Evolutionary conservation across 1,140 invertebrate species (phyloP).

Genomic region (Drosophila baimaii): DNA sequence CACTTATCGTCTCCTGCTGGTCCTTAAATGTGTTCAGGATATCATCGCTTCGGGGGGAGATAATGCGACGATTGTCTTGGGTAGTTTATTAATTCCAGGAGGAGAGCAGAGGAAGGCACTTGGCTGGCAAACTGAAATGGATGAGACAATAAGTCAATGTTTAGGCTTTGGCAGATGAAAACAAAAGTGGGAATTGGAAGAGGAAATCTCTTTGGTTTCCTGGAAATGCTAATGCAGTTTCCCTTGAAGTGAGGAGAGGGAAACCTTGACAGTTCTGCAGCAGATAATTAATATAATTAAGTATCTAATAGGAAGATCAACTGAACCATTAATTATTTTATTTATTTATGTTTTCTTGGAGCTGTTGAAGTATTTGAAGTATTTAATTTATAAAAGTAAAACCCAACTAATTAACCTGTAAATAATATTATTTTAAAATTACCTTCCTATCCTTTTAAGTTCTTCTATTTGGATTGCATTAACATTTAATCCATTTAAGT

Average conservation of each 20-base stretch:
- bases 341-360: not conserved
- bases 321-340: not conserved
- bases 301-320: no score
- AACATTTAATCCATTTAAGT: conserved; percentile 1
- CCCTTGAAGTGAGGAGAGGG: no score
- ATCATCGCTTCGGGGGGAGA: conserved; percentile 37
- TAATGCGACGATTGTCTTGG: conserved; percentile 62
- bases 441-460: not conserved
- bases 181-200: not conserved
- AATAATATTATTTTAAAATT: no score
- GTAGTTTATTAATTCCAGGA: conserved; percentile 40
- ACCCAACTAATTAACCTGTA: not conserved
- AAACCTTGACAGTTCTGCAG: not conserved
- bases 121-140: conserved; percentile 8
- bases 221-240: not conserved
- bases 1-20: conserved; percentile 13
- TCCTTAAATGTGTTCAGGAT: conserved; percentile 6
- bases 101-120: not conserved
- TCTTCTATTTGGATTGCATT: conserved; percentile 5
- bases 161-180: conserved; percentile 2
- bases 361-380: not conserved
- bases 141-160: conserved; percentile 19
- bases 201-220: not conserved
- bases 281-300: not conserved
- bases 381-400: not conserved